Conservation (phyloP, 2,888 invertebrate genomes). For the Crepidodera aurea region DNA sequence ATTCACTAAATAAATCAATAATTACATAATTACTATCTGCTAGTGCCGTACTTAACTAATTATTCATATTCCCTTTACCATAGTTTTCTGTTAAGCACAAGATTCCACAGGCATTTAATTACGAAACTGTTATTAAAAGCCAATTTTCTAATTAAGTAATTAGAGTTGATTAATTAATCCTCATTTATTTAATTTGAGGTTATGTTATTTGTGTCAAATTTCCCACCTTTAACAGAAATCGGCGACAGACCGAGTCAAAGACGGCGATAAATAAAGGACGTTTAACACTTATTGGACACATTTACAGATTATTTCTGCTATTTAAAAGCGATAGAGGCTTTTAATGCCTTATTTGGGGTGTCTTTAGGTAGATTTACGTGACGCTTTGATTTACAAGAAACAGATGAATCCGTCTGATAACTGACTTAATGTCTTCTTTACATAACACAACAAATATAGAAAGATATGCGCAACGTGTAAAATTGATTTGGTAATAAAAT, state of each 20-base stretch:
- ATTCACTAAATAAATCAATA: slow-evolving; percentile 15
- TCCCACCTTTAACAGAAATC: slow-evolving; percentile 23
- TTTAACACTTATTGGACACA: not conserved
- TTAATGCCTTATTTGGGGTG: not conserved
- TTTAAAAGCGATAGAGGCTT: not conserved
- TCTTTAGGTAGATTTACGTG: not conserved
- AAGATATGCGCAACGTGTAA: too few species aligned
- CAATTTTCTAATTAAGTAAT: slow-evolving; percentile 49
- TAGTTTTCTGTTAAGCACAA: slow-evolving; percentile 26
- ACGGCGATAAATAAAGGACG: not conserved
- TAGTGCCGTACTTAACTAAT: slow-evolving; percentile 5
- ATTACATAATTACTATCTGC: slow-evolving; percentile 9
- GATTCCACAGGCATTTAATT: slow-evolving; percentile 26
- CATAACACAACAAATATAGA: too few species aligned
- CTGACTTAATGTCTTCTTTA: too few species aligned
- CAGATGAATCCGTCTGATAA: too few species aligned
- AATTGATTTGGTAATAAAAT: too few species aligned
- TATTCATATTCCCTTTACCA: slow-evolving; percentile 20
- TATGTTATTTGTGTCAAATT: slow-evolving; percentile 43
- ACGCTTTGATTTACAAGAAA: not conserved
- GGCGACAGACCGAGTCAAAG: not conserved
- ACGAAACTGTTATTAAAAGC: slow-evolving; percentile 37
- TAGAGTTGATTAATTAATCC: slow-evolving; percentile 46
- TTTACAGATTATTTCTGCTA: not conserved
- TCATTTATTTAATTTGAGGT: slow-evolving; percentile 39